Evolutionary conservation across 2,797 vertebrate genomes (phyloP).

Genomic region (Gallinago nigripennis): DNA sequence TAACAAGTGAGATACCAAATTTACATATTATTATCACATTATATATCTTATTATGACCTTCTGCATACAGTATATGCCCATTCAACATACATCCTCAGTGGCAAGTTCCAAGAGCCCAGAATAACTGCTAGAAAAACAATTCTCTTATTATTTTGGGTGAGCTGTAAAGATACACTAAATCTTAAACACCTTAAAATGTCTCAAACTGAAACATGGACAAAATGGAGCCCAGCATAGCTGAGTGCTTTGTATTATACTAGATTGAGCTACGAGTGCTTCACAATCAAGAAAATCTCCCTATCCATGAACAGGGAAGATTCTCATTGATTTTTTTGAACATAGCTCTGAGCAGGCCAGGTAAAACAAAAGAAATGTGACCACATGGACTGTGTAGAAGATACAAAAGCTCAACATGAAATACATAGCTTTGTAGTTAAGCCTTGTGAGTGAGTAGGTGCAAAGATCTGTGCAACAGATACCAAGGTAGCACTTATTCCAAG

Average conservation of each 20-base stretch:
- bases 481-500: not conserved
- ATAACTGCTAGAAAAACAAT: not conserved
- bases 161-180: not conserved
- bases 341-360: not conserved
- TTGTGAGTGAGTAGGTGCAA: not conserved
- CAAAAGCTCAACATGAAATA: not conserved
- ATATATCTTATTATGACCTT: not conserved
- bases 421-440: not conserved
- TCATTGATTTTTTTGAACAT: not conserved
- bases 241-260: not conserved
- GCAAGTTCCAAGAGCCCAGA: not conserved
- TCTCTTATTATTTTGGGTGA: not conserved
- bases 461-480: not conserved
- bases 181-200: not conserved
- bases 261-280: not conserved
- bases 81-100: not conserved
- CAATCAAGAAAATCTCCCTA: not conserved
- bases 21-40: not conserved
- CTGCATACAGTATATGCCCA: not conserved
- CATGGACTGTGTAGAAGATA: not conserved
- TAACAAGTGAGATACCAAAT: not conserved
- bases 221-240: fast-evolving
- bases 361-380: not conserved
- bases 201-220: not conserved
- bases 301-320: not conserved